Conservation (phyloP, 2,888 invertebrate genomes). For the Drosophila hamatofila region DNA sequence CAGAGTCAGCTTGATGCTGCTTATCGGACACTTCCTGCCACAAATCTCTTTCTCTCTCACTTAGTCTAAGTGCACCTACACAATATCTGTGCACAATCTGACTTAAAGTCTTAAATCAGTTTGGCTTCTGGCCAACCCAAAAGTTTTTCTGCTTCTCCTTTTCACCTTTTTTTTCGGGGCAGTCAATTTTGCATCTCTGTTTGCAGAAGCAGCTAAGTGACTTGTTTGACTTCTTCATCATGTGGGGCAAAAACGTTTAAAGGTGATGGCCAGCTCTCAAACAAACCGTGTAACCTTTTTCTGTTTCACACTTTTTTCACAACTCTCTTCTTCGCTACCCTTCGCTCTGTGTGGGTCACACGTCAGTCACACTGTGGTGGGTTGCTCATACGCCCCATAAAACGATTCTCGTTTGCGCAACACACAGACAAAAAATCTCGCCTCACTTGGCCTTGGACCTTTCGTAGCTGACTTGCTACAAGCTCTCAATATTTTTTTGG, state of each 20-base stretch:
- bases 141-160: neutral
- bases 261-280: conserved; percentile 50
- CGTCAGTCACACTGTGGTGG: conserved; percentile 40
- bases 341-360: conserved; percentile 18
- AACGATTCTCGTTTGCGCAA: conserved; percentile 3
- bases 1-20: conserved; percentile 28
- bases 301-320: conserved; percentile 28
- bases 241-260: conserved; percentile 52
- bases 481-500: conserved; percentile 18
- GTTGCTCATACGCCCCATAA: conserved; percentile 47
- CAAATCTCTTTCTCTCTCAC: conserved; percentile 59
- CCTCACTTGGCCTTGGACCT: conserved; percentile 28
- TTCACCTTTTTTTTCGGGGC: conserved; percentile 11
- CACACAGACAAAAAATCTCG: conserved; percentile 13
- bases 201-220: conserved; percentile 61
- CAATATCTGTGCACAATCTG: conserved; percentile 42
- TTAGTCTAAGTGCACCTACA: conserved; percentile 48
- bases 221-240: conserved; percentile 76
- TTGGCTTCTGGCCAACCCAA: conserved; percentile 53
- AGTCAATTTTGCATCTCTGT: conserved; percentile 61
- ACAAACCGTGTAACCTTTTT: conserved; percentile 34
- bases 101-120: conserved; percentile 64
- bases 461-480: conserved; percentile 35
- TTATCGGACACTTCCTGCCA: conserved; percentile 71
- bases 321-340: neutral